phyloP scores from a whole-genome alignment of 2,888 invertebrate species.

The Meteorus cinctellus region DNA sequence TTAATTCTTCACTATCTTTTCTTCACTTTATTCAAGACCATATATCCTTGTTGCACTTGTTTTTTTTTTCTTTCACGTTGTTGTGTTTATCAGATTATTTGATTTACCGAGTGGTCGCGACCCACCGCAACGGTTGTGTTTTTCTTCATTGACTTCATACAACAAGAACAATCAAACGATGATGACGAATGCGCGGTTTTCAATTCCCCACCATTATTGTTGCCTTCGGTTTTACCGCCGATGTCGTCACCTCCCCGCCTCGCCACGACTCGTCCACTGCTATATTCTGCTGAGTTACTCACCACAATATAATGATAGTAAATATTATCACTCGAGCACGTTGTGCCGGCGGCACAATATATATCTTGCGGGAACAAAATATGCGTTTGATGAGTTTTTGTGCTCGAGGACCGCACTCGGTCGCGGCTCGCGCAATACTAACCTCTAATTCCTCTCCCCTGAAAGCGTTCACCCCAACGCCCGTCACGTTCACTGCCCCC shows the following conservation, averaged over 20 bases:
- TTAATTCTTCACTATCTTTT: no score
- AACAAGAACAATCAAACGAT: background rate
- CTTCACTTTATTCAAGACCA: background rate
- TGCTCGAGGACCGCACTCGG: slow-evolving; percentile 60
- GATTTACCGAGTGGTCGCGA: background rate
- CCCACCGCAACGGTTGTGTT: slow-evolving; percentile 9
- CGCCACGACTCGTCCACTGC: background rate
- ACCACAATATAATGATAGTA: slow-evolving; percentile 3
- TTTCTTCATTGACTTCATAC: background rate
- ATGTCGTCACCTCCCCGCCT: background rate
- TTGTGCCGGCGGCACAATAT: slow-evolving; percentile 22
- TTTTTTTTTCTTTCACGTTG: background rate
- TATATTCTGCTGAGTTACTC: background rate
- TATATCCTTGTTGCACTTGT: background rate
- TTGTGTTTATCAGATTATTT: background rate
- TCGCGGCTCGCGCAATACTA: slow-evolving; percentile 69
- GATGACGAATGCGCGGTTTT: background rate
- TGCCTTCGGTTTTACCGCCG: background rate
- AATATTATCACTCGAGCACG: slow-evolving; percentile 30
- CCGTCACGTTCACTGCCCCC: slow-evolving; percentile 56
- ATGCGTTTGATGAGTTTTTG: slow-evolving; percentile 43
- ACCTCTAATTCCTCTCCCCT: slow-evolving; percentile 58
- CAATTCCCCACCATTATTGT: background rate
- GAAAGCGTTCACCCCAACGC: slow-evolving; percentile 3
- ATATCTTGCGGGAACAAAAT: background rate